These are phyloP conservation scores for Drosophila incognita DNA, from an alignment of 2,888 invertebrate species.

Conservation along the genomic window DNA sequence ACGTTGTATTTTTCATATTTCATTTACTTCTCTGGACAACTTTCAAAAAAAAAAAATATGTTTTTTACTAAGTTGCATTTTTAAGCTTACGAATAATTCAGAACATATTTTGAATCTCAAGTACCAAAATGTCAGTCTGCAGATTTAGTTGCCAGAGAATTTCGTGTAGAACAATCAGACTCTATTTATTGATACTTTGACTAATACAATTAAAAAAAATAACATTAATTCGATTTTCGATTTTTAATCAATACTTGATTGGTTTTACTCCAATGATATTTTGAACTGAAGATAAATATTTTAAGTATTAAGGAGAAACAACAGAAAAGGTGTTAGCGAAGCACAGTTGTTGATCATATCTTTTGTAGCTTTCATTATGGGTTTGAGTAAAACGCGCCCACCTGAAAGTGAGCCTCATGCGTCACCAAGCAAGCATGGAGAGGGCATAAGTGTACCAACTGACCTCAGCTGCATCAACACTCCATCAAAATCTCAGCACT, in stretches of 20 bases:
- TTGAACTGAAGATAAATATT: conserved; percentile 4
- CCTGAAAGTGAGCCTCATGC: conserved; percentile 62
- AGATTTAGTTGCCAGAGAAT: not conserved
- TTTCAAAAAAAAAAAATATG: too few relatives aligned
- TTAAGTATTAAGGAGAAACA: not conserved
- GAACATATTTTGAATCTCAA: not conserved
- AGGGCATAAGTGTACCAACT: conserved; percentile 61
- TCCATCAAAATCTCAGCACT: conserved; percentile 75
- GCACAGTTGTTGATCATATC: conserved; percentile 30
- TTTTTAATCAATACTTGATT: conserved; percentile 3
- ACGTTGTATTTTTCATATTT: not conserved
- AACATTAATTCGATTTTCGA: not conserved
- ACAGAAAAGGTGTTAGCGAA: conserved; percentile 20
- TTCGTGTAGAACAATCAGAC: too few relatives aligned
- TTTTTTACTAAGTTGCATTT: not conserved
- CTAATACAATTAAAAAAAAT: not conserved
- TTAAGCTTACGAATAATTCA: not conserved
- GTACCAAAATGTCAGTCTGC: not conserved
- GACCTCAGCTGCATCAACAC: conserved; percentile 71
- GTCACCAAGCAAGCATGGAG: conserved; percentile 59
- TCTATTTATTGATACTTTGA: too few relatives aligned
- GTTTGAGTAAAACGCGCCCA: conserved; percentile 59
- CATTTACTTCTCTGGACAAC: not conserved
- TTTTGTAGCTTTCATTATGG: conserved; percentile 55
- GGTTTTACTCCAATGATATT: not conserved